Evolutionary conservation across 2,113 vertebrate genomes (phyloP).

Genomic region (Cinclus cinclus): DNA sequence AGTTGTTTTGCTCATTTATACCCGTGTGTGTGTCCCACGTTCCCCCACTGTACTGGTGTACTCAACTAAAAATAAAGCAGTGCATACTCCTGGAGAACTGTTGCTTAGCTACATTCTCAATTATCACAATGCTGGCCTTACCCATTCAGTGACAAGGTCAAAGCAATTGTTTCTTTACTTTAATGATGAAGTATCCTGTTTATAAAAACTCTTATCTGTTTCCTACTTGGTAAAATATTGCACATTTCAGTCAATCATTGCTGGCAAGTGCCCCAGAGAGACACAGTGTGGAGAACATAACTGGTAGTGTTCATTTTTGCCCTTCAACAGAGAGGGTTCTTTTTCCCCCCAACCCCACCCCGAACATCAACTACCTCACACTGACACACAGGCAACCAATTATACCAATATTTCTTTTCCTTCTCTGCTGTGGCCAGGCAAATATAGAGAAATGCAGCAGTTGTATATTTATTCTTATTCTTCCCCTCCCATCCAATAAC

Average conservation of each 20-base stretch:
- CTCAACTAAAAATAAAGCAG: slow-evolving; percentile 36
- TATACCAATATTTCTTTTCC: background rate
- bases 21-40: background rate
- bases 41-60: background rate
- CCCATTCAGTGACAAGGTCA: slow-evolving; percentile 56
- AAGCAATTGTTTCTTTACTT: slow-evolving; percentile 55
- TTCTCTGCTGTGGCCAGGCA: background rate
- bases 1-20: background rate
- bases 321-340: background rate
- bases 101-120: slow-evolving; percentile 61
- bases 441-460: background rate
- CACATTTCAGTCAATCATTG: slow-evolving; percentile 52
- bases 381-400: background rate
- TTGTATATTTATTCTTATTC: background rate
- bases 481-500: background rate
- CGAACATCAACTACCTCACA: background rate
- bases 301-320: background rate
- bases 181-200: slow-evolving; percentile 54
- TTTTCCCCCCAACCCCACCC: background rate
- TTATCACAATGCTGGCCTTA: slow-evolving; percentile 42
- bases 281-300: background rate
- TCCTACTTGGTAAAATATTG: slow-evolving; percentile 55
- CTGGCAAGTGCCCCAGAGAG: background rate
- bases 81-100: slow-evolving; percentile 36
- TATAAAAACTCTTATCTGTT: slow-evolving; percentile 49